Percentiles rank a stretch among this genome's conserved stretches.
These are phyloP conservation scores for Iselma pallidipennis DNA, from an alignment of 2,888 invertebrate genomes.

Conservation along the genomic window DNA sequence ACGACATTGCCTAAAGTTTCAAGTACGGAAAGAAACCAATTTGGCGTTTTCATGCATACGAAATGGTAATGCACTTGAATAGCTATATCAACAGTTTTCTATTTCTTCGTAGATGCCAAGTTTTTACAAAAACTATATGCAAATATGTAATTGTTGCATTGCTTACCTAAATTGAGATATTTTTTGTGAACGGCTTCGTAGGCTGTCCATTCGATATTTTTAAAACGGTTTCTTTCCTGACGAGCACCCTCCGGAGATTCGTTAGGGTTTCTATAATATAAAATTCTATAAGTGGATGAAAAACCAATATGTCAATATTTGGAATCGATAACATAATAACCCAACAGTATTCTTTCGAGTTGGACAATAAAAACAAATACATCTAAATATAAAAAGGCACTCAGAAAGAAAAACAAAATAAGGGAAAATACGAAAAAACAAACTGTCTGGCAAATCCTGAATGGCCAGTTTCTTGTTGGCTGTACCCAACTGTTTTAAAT, in stretches of 20 bases:
- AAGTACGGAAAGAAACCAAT: not conserved
- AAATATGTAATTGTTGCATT: not conserved
- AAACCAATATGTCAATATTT: not conserved
- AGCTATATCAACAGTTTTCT: not conserved
- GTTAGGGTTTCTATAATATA: conserved; percentile 79
- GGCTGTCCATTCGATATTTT: conserved; percentile 91
- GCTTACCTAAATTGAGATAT: conserved; percentile 82
- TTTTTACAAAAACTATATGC: not conserved
- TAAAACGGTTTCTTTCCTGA: conserved; percentile 78
- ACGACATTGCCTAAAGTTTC: not conserved
- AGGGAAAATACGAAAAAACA: no score
- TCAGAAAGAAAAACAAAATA: no score
- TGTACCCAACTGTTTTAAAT: not conserved
- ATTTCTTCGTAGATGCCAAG: no score
- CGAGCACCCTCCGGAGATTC: conserved; percentile 78
- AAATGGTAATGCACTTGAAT: not conserved
- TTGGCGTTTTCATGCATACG: not conserved
- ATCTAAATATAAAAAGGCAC: not conserved
- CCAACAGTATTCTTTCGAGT: not conserved
- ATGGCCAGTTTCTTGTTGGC: not conserved
- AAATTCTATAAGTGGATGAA: conserved; percentile 13
- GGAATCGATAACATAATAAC: not conserved
- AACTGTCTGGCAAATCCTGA: not conserved
- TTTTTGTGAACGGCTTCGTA: conserved; percentile 93
- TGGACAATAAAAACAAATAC: not conserved